These are phyloP conservation scores for Trachemys scripta DNA, from an alignment of 2,113 vertebrate genomes.

Conservation along the genomic window DNA sequence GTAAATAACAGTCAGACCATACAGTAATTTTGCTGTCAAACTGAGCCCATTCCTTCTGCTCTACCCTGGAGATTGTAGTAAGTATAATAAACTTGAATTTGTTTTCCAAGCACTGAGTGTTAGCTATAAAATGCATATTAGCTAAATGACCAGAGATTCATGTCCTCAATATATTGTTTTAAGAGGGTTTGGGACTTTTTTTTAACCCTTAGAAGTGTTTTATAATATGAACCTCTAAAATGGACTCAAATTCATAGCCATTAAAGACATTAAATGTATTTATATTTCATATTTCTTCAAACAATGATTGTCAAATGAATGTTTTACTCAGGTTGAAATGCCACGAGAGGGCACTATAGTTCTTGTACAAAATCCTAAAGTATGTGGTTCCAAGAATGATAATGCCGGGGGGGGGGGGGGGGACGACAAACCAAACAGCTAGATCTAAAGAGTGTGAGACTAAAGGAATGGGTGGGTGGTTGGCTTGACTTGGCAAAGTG, in stretches of 20 bases:
- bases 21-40: neutral
- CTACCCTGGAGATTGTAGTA: neutral
- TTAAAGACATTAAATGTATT: neutral
- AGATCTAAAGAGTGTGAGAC: neutral
- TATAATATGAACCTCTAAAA: neutral
- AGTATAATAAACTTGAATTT: neutral
- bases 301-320: neutral
- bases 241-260: neutral
- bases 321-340: neutral
- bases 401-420: neutral
- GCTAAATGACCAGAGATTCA: neutral
- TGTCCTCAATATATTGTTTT: neutral
- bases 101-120: neutral
- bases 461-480: neutral
- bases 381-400: neutral
- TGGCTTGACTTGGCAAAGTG: neutral
- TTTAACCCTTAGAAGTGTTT: neutral
- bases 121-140: neutral
- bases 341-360: conserved; percentile 23
- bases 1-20: neutral
- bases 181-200: neutral
- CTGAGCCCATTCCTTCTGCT: neutral
- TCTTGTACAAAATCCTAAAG: neutral
- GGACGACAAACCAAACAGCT: neutral
- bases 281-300: neutral